Percentiles rank a stretch among this genome's conserved stretches.
Evolutionary conservation across 64 coral and sea anemone genomes (phyloP).

Genomic region (Montipora efflorescens): DNA sequence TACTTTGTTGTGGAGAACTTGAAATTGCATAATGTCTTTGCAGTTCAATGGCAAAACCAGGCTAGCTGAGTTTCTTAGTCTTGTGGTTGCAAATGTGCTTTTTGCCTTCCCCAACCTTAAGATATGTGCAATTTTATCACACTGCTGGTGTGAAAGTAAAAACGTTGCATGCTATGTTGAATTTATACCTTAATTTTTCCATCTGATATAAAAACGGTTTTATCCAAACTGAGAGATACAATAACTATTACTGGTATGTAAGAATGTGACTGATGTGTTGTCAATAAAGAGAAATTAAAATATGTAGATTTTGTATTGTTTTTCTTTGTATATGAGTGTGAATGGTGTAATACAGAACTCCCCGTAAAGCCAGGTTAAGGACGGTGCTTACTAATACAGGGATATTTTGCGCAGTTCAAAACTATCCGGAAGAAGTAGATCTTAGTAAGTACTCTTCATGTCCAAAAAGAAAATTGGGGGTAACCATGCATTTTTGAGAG

Average conservation of each 20-base stretch:
- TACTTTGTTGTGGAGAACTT: neutral
- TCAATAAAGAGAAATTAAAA: slow-evolving; percentile 39
- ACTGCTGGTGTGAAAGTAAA: too few species aligned
- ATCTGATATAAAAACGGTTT: neutral
- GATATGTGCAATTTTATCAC: neutral
- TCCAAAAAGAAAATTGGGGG: too few species aligned
- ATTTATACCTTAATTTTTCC: neutral
- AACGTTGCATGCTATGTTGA: neutral
- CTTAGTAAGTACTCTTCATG: too few species aligned
- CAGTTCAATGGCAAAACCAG: too few species aligned
- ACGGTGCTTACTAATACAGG: too few species aligned
- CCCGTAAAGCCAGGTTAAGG: too few species aligned
- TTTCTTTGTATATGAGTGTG: too few species aligned
- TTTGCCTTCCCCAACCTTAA: neutral
- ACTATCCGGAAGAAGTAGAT: too few species aligned
- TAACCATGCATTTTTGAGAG: too few species aligned
- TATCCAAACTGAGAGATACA: neutral
- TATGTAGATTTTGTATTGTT: neutral
- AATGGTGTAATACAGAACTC: too few species aligned
- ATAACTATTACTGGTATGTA: neutral
- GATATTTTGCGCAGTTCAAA: too few species aligned
- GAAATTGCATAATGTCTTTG: too few species aligned
- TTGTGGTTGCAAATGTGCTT: neutral
- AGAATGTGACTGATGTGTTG: slow-evolving; percentile 25
- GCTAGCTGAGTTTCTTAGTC: neutral